These are phyloP conservation scores for Spinus pinus DNA, from an alignment of 2,797 vertebrate genomes.

Conservation along the genomic window DNA sequence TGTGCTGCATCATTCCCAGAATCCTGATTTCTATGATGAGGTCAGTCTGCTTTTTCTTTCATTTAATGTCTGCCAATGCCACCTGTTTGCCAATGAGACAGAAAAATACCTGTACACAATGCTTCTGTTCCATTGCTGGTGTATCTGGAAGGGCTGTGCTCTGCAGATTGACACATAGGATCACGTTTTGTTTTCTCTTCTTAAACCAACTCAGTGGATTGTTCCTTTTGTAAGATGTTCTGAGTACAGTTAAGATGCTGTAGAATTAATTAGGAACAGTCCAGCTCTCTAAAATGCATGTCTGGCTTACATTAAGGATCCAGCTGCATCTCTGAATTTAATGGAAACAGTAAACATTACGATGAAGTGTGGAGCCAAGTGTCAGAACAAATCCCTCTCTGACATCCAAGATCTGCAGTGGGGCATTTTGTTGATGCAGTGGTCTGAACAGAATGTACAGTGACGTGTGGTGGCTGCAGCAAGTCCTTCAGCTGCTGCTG, in stretches of 20 bases:
- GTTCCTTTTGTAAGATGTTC: background rate
- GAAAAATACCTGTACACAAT: background rate
- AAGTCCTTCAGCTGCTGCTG: background rate
- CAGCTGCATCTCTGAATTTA: slow-evolving; percentile 17
- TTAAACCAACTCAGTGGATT: background rate
- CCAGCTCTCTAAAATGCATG: background rate
- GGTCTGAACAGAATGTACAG: background rate
- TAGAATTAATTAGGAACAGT: slow-evolving; percentile 27
- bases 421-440: background rate
- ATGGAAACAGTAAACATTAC: background rate
- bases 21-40: slow-evolving; percentile 98
- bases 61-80: background rate
- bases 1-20: slow-evolving; percentile 96
- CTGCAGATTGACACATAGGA: background rate
- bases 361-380: background rate
- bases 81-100: background rate
- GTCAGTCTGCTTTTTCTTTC: slow-evolving; percentile 70
- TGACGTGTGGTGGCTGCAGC: background rate
- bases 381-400: background rate
- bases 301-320: background rate
- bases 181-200: background rate
- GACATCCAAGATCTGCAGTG: background rate
- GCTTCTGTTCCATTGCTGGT: background rate
- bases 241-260: slow-evolving; percentile 15
- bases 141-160: background rate